Conservation (phyloP, 2,888 invertebrate genomes). For the Dexiosoma caninum region DNA sequence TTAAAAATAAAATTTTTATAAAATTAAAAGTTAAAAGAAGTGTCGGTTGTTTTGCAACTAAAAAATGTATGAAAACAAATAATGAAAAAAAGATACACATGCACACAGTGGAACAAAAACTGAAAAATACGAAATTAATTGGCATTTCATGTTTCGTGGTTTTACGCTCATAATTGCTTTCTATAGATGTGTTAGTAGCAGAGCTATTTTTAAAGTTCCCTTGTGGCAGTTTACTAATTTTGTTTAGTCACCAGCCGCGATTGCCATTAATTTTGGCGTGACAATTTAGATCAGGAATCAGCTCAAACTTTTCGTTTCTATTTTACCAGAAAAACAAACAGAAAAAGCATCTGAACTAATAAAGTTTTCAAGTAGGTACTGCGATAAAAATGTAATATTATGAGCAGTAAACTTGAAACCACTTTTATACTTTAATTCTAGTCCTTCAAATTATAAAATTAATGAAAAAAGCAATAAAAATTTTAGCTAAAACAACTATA, state of each 20-base stretch:
- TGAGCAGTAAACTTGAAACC: background rate
- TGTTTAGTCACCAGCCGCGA: no score
- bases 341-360: background rate
- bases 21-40: slow-evolving; percentile 29
- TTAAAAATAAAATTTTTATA: background rate
- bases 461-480: background rate
- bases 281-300: no score
- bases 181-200: no score
- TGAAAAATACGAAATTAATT: no score
- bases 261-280: no score
- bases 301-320: no score
- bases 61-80: background rate
- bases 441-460: background rate
- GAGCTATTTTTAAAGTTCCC: no score
- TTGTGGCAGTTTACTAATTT: no score
- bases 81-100: background rate
- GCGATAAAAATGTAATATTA: background rate
- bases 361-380: background rate
- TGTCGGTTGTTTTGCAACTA: slow-evolving; percentile 19
- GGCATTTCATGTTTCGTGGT: no score
- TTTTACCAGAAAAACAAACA: background rate
- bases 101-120: background rate
- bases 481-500: background rate
- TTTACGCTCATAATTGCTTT: no score
- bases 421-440: background rate